Evolutionary conservation across 2,888 invertebrate species (phyloP), one percentile per base, ranked within the genome.

Genomic region (Rhingia rostrata): DNA sequence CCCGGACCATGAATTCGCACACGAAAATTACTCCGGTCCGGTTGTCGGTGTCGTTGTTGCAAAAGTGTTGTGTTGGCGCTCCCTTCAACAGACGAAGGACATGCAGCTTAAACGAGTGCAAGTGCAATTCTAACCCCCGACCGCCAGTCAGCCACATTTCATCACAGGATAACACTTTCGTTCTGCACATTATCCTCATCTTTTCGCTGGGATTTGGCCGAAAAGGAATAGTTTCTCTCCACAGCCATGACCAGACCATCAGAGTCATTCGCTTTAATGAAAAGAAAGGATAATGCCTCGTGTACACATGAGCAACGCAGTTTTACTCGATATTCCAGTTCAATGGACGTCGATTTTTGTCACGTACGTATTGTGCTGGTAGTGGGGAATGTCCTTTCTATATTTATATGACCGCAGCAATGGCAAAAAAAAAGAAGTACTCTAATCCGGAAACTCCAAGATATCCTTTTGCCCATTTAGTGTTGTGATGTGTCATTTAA

Each of bases 151-250:
- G 67, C 45, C 67, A 47, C 77, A 83, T 80, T 80, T 84, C 64
- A 80, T 80, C 75, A 64, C 58, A 66, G 79, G 74, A 84, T 75
- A 84, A 84, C 80, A 80, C 80, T 74, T 80, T 80, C 56, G 74
- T 69, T 69, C 33, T 54, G 49, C 61, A 83, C 73, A 73, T 79
- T 79, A 83, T 78, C 78, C 79, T 51, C 67, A 78, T 78, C 54
- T 82, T 80, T 58, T 73, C 43, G 39, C 37, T 67, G 30, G 56
- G 56, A 56, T 64, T 70, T 58, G 6, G 53, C 1, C 22, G 22
- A 70, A 75, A 63, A 35, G 41, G 33, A 63, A 67, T 67, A 41
- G 60, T 69, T 41, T 7, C 32, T 41, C 12, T 12, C 54, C 43
- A 30, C 12, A 6, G 7, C 7, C 32, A 56, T 32, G 32, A 22